Conservation (phyloP, 2,797 vertebrate species). For the Helicolenus hilgendorfi region DNA sequence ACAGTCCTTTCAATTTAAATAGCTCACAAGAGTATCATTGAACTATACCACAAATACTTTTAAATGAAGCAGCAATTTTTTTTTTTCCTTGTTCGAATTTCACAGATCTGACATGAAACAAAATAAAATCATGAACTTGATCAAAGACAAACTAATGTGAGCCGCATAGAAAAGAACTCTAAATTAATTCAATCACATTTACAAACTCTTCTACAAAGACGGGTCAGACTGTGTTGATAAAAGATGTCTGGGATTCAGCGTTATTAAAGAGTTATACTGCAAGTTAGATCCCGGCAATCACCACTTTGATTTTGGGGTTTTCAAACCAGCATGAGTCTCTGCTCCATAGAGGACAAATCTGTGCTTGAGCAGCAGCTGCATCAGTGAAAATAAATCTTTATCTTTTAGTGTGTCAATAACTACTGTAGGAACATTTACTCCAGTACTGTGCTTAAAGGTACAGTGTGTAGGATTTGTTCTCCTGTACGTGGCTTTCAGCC, state of each 20-base stretch:
- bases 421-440: neutral
- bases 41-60: slow-evolving; percentile 9
- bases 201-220: slow-evolving; percentile 5
- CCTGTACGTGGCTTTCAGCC: neutral
- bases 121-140: slow-evolving; percentile 1
- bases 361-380: neutral
- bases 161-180: neutral
- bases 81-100: neutral
- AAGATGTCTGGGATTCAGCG: neutral
- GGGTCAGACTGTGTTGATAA: slow-evolving; percentile 1
- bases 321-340: neutral
- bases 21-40: slow-evolving; percentile 23
- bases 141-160: slow-evolving; percentile 18
- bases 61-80: neutral
- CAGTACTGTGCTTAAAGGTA: neutral
- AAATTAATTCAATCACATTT: slow-evolving; percentile 10
- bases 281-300: neutral
- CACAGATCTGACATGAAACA: neutral
- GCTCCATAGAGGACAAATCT: neutral
- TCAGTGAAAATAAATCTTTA: neutral
- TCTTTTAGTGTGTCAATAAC: neutral
- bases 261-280: neutral
- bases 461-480: neutral
- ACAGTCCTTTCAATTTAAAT: slow-evolving; percentile 37
- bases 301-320: slow-evolving; percentile 1